Base-by-base conservation (phyloP, 1,140 invertebrate genomes). In the Aphelenchoides fujianensis region DNA sequence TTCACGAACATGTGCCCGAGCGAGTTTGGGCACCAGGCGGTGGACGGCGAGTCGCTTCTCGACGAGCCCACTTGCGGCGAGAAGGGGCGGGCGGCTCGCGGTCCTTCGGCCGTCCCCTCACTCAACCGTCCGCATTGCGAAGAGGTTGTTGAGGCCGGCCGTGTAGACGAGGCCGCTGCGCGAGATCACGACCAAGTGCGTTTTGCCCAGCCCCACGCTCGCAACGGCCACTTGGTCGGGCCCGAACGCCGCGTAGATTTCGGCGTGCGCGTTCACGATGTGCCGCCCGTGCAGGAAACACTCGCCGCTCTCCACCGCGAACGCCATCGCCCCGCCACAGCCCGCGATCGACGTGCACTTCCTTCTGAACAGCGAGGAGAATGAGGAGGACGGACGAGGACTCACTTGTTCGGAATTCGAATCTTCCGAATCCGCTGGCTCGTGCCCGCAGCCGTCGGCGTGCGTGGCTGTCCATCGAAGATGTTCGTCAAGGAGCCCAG, bases 61-160 rank as follows among this genome's bases (percentile, higher is more conserved):
- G 71, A 63, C 19, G 55, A 62, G 34, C 34, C 35, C 28, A 23
- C 37, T 23, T n/a, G n/a, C n/a, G n/a, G n/a, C n/a, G n/a, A n/a
- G n/a, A 72, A 59, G 41, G 57, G 34, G n/a, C 19, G 30, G 37
- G 55, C n/a, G n/a, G 32, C 32, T 64, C 12, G 2, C 57, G 27
- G 12, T 31, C 9, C n/a, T 75, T 31, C 27, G 19, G 71, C 35
- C 69, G 31, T 32, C 23, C 36, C n/a, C 12, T 70, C 36, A 30
- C 66, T 79, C 93, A n/a, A 92, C 79, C 95, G 86, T 34, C 95
- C 95, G 88, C 95, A 98, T 82, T 98, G 95, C 7, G 94, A 94
- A n/a, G 84, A 95, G 94, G 83, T 97, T 97, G 85, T 98, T 98
- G 66, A 97, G 91, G 0, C 95, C 95, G 87, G 96, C 97, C 0